phyloP scores from a whole-genome alignment of 1,140 invertebrate species.

The Apis mellifera region Amel_HAv3.1 CM009936.2:6354501-6355000 shows the following conservation, averaged over 20 bases:
- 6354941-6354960: slow-evolving; percentile 55
- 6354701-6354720: slow-evolving; percentile 52
- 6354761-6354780: no score
- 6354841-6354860: slow-evolving; percentile 26
- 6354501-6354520: no score
- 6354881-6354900: slow-evolving; percentile 51
- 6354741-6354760: background rate
- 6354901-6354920: slow-evolving; percentile 44
- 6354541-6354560: no score
- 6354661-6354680: slow-evolving; percentile 10
- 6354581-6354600: no score
- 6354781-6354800: no score
- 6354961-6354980: slow-evolving; percentile 39
- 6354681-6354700: slow-evolving; percentile 1
- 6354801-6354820: no score
- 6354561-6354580: no score
- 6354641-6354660: no score
- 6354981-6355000: slow-evolving; percentile 42
- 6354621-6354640: no score
- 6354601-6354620: no score
- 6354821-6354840: slow-evolving; percentile 26
- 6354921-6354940: slow-evolving; percentile 44
- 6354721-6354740: slow-evolving; percentile 36
- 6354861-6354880: slow-evolving; percentile 30
- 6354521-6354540: no score